Conservation (phyloP, 2,797 vertebrate genomes). For the Enteromius paludinosus region DNA sequence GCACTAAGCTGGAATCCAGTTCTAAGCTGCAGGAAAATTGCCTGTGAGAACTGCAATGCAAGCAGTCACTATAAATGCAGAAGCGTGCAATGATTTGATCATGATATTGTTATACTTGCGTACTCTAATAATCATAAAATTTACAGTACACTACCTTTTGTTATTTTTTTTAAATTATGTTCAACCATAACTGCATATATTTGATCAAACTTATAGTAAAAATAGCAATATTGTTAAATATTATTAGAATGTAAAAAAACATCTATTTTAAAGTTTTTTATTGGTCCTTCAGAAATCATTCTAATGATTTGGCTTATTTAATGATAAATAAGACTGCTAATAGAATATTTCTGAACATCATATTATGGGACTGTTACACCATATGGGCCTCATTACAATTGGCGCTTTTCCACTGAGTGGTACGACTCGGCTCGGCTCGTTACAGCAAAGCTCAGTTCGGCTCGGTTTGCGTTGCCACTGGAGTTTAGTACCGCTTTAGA, state of each 20-base stretch:
- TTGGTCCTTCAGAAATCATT: background rate
- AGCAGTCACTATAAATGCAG: constrained; percentile 1
- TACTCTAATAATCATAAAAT: background rate
- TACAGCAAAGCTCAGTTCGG: too few relatives aligned
- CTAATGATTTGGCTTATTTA: background rate
- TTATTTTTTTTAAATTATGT: background rate
- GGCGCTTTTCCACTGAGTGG: too few relatives aligned
- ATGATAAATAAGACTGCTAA: background rate
- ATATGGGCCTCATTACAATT: background rate
- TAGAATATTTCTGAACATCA: background rate
- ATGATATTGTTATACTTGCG: background rate
- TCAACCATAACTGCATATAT: background rate
- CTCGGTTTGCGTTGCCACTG: too few relatives aligned
- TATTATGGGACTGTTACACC: background rate
- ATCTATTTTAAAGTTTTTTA: background rate
- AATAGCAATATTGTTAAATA: background rate
- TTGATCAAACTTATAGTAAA: background rate
- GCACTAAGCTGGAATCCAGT: constrained; percentile 11
- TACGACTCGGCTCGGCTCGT: too few relatives aligned
- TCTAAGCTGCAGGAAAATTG: constrained; percentile 7
- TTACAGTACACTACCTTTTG: background rate
- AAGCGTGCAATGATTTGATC: background rate
- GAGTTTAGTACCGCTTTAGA: too few relatives aligned
- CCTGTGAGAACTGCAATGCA: constrained; percentile 13
- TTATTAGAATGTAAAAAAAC: background rate